Evolutionary conservation across 2,113 vertebrate genomes (phyloP), one percentile per base, ranked within the genome.

Genomic region (Solea solea): DNA sequence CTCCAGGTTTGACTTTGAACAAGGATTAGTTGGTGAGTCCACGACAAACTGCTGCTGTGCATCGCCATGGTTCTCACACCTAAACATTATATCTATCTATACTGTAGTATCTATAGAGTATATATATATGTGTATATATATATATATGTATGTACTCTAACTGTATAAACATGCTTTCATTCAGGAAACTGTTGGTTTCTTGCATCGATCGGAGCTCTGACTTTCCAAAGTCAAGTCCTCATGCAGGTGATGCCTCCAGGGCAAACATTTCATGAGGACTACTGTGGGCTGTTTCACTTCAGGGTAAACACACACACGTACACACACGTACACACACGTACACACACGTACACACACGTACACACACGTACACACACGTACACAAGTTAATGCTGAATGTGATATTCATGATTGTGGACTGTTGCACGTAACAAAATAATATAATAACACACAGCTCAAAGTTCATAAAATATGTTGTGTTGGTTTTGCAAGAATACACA

Each of bases 111-210:
- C 21, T 21, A 21, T 21, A 21, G 21, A 21, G 21, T 21, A 21
- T 21, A 21, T 21, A 21, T 21, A 21, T 21, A 21, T 21, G n/a
- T n/a, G n/a, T n/a, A 21, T 21, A 21, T 21, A 1, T 21, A 21
- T 21, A 21, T 21, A 1, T 21, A 21, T 21, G 1, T 1, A 21
- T 21, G 21, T 21, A 21, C 21, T 21, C 21, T 21, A 21, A 21
- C 21, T 34, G 34, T 34, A 34, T 2, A 34, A 14, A 3, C 14
- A 27, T 58, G 62, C 42, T 34, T 45, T 2, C 3, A 15, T 14
- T 0, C 48, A 94, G 93, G 89, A 76, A 85, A 94, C 74, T 94
- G 93, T 64, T 94, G 93, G 93, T 92, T 94, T 76, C 83, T 94
- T 42, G 91, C 93, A 0, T 86, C 93, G 15, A 80, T 93, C 7